Percentiles rank a stretch among this genome's conserved stretches.
Evolutionary conservation across 2,888 invertebrate genomes (phyloP).

Genomic region (Dioctria rufipes): DNA sequence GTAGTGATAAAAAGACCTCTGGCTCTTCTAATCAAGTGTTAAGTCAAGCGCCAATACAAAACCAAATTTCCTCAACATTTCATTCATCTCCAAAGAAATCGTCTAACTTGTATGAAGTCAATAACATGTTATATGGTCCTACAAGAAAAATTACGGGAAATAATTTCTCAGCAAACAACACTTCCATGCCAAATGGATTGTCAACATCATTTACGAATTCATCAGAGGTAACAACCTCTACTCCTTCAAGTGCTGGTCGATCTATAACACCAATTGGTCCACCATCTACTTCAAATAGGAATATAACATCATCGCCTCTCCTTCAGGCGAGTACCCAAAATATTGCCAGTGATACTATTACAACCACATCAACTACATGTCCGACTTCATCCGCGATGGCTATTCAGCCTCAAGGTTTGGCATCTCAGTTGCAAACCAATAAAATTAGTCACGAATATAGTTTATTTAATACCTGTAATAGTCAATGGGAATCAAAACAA

Average conservation of each 20-base stretch:
- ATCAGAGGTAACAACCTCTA: constrained; percentile 59
- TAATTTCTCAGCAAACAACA: constrained; percentile 68
- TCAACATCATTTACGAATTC: constrained; percentile 61
- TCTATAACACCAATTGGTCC: constrained; percentile 70
- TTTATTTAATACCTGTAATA: constrained; percentile 80
- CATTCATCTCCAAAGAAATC: constrained; percentile 57
- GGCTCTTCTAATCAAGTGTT: background rate
- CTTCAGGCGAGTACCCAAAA: constrained; percentile 34
- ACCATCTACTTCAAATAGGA: constrained; percentile 62
- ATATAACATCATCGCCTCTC: constrained; percentile 61
- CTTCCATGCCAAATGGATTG: constrained; percentile 64
- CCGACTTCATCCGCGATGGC: constrained; percentile 61
- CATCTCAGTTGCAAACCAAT: constrained; percentile 64
- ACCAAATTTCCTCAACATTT: constrained; percentile 61
- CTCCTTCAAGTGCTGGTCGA: constrained; percentile 62
- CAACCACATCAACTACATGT: constrained; percentile 54
- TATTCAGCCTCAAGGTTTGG: constrained; percentile 64
- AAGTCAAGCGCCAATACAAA: constrained; percentile 12
- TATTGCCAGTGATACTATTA: constrained; percentile 1
- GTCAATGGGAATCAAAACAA: constrained; percentile 72
- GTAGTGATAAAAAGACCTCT: constrained; percentile 60
- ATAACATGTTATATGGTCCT: constrained; percentile 57
- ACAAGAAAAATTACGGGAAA: constrained; percentile 62
- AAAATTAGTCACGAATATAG: constrained; percentile 80
- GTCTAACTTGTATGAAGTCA: constrained; percentile 45